Evolutionary conservation across 1,140 invertebrate genomes (phyloP).

Genomic region (Drosophila serrata): DNA sequence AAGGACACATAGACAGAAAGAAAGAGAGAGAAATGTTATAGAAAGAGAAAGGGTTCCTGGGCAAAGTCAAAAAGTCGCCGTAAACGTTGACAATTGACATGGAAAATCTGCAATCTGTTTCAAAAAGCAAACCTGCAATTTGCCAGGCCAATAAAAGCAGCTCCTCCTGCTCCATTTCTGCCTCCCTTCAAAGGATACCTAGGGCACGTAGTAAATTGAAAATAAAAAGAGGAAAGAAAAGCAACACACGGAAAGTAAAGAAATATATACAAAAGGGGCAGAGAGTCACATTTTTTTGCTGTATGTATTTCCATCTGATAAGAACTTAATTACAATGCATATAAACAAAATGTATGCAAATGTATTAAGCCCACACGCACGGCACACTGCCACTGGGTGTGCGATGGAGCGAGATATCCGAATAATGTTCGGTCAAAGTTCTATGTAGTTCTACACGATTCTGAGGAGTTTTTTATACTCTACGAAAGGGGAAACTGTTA

Average conservation of each 20-base stretch:
- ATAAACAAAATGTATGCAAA: constrained; percentile 77
- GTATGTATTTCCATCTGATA: constrained; percentile 71
- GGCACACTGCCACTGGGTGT: not conserved
- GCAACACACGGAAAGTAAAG: not conserved
- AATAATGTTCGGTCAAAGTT: constrained; percentile 28
- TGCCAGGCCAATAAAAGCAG: constrained; percentile 52
- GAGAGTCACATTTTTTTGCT: constrained; percentile 42
- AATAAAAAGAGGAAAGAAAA: not conserved
- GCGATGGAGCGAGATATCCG: constrained; percentile 24
- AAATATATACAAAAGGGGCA: not conserved
- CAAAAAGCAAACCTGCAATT: constrained; percentile 58
- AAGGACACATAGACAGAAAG: not conserved
- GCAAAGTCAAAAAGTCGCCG: constrained; percentile 8
- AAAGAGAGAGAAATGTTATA: not conserved
- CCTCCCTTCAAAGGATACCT: not conserved
- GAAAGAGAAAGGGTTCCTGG: not conserved
- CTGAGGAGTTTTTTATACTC: not conserved
- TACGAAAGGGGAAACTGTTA: not conserved
- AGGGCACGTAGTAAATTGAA: constrained; percentile 10
- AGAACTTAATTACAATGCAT: constrained; percentile 80
- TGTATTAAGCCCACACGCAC: constrained; percentile 66
- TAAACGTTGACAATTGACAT: constrained; percentile 76
- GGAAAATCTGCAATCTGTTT: constrained; percentile 58
- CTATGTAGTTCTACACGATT: not conserved
- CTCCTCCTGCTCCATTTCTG: too few relatives aligned